phyloP scores from a whole-genome alignment of 2,797 vertebrate species.

The Microcaecilia unicolor region DNA sequence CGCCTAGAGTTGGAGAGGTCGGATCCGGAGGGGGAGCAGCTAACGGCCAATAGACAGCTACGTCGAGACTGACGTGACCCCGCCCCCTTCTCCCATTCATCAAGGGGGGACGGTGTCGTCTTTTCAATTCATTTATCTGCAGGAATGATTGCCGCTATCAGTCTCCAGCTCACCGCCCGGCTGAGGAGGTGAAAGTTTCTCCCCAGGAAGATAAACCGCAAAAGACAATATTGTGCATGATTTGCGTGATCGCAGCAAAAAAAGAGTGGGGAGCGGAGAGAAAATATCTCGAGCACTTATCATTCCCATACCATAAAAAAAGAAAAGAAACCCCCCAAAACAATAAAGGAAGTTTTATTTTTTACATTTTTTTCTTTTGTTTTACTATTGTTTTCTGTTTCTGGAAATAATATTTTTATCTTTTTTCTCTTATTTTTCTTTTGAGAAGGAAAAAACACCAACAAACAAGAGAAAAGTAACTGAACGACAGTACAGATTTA shows the following conservation, averaged over 20 bases:
- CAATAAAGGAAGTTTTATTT: conserved; percentile 30
- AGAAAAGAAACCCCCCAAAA: too few species aligned
- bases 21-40: conserved; percentile 60
- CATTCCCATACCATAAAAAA: conserved; percentile 36
- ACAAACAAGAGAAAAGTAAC: too few species aligned
- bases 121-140: conserved; percentile 99
- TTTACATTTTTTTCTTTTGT: not conserved
- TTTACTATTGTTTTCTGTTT: too few species aligned
- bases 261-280: conserved; percentile 26
- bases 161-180: conserved; percentile 98
- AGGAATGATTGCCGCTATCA: conserved; percentile 99
- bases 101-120: conserved; percentile 98
- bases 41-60: conserved; percentile 63
- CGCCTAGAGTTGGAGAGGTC: conserved; percentile 80
- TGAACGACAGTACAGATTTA: too few species aligned
- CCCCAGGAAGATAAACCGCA: conserved; percentile 98
- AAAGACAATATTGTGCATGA: conserved; percentile 96
- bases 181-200: conserved; percentile 99
- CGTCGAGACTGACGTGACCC: conserved; percentile 65
- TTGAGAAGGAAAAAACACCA: too few species aligned
- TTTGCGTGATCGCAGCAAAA: conserved; percentile 66
- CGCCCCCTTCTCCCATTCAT: conserved; percentile 93
- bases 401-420: too few species aligned
- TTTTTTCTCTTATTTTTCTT: too few species aligned
- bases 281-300: conserved; percentile 25